phyloP scores from a whole-genome alignment of 2,113 vertebrate species.

The Strix aluco region DNA sequence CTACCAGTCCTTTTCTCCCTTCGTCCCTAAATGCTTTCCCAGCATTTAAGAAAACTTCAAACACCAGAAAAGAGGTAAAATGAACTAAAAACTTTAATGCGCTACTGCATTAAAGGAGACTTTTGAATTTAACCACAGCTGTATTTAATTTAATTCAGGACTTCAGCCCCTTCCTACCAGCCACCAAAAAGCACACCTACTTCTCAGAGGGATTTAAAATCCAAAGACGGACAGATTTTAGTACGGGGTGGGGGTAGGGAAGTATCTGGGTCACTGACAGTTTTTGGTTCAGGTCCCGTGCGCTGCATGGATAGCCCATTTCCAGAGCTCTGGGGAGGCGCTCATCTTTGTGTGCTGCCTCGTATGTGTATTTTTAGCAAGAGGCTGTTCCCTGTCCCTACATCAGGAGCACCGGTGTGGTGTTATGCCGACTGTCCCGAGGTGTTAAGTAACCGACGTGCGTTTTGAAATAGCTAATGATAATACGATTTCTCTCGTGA shows the following conservation, averaged over 20 bases:
- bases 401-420: not conserved
- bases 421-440: not conserved
- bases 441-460: not conserved
- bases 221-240: not conserved
- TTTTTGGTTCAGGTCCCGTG: not conserved
- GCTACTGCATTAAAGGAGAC: not conserved
- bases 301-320: fast-evolving
- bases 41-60: not conserved
- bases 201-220: not conserved
- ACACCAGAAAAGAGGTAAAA: not conserved
- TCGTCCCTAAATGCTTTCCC: not conserved
- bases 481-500: not conserved
- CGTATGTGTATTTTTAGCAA: fast-evolving
- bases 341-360: fast-evolving
- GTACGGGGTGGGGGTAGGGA: fast-evolving
- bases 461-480: constrained; percentile 45
- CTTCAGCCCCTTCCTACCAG: not conserved
- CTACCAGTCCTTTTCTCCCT: not conserved
- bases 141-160: not conserved
- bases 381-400: not conserved
- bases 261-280: not conserved
- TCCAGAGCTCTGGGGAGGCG: not conserved
- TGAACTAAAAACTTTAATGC: not conserved
- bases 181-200: not conserved
- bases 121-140: not conserved